Percentiles rank a stretch among this genome's conserved stretches.
phyloP scores from a whole-genome alignment of 2,888 invertebrate species.

The Nemapogon koenigi region DNA sequence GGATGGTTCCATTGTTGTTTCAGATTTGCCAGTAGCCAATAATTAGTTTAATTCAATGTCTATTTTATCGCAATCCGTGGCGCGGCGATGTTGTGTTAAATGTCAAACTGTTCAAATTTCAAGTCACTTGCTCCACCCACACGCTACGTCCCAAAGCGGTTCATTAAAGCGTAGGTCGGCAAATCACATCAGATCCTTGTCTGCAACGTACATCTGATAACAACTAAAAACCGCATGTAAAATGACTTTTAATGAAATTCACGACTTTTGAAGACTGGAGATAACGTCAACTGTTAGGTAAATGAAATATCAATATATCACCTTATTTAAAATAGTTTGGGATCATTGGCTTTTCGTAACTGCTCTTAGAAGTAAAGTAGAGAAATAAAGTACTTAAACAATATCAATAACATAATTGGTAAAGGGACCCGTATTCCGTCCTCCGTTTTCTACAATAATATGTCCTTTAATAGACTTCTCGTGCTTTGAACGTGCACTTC shows the following conservation, averaged over 20 bases:
- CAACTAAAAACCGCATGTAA: slow-evolving; percentile 36
- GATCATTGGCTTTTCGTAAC: too few relatives aligned
- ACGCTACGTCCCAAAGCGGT: slow-evolving; percentile 31
- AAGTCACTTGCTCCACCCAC: slow-evolving; percentile 1
- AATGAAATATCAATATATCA: too few relatives aligned
- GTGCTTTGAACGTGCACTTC: too few relatives aligned
- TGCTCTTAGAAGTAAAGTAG: too few relatives aligned
- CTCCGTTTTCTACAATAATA: too few relatives aligned
- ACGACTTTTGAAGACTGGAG: too few relatives aligned
- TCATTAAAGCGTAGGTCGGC: slow-evolving; percentile 34
- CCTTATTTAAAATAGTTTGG: too few relatives aligned
- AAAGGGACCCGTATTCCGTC: too few relatives aligned
- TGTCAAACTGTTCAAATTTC: slow-evolving; percentile 2
- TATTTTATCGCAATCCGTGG: background rate
- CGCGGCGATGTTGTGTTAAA: background rate
- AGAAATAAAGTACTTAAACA: too few relatives aligned
- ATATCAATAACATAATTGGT: too few relatives aligned
- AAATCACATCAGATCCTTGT: slow-evolving; percentile 53
- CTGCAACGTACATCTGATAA: slow-evolving; percentile 50
- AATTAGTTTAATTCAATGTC: background rate
- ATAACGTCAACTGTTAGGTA: too few relatives aligned
- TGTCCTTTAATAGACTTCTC: too few relatives aligned
- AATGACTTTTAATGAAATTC: slow-evolving; percentile 50
- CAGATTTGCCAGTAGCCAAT: background rate
- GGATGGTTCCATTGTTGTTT: background rate